phyloP scores from a whole-genome alignment of 1,140 invertebrate species.

The Sycobia sp. region DNA sequence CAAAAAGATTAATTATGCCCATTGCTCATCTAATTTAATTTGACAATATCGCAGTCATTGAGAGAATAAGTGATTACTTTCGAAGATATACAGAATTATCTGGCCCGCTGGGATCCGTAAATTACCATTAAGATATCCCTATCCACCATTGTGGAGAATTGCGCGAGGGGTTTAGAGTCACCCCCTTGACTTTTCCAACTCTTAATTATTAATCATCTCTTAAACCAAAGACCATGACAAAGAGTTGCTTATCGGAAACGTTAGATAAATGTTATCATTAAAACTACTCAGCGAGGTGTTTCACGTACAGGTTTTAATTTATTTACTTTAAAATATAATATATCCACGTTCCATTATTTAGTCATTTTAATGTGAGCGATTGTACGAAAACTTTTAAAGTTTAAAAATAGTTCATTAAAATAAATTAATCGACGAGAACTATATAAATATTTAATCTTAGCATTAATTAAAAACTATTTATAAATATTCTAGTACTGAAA shows the following conservation, averaged over 20 bases:
- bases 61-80: slow-evolving; percentile 61
- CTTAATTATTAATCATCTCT: slow-evolving; percentile 57
- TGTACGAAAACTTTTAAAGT: no score
- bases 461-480: no score
- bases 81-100: slow-evolving; percentile 61
- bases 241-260: slow-evolving; percentile 5
- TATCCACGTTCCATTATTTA: no score
- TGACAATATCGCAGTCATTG: slow-evolving; percentile 58
- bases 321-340: not conserved
- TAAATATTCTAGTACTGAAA: no score
- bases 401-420: no score
- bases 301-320: not conserved
- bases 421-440: no score
- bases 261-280: not conserved
- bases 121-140: slow-evolving; percentile 60
- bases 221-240: slow-evolving; percentile 4
- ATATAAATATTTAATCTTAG: no score
- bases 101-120: slow-evolving; percentile 60
- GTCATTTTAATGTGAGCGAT: no score
- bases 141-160: slow-evolving; percentile 39
- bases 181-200: slow-evolving; percentile 41
- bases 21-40: slow-evolving; percentile 62
- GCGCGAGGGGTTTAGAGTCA: slow-evolving; percentile 44
- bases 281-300: no score
- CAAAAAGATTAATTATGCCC: slow-evolving; percentile 41